Evolutionary conservation across 2,113 vertebrate genomes (phyloP), one percentile per base, ranked within the genome.

Genomic region (Ibidorhyncha struthersii): DNA sequence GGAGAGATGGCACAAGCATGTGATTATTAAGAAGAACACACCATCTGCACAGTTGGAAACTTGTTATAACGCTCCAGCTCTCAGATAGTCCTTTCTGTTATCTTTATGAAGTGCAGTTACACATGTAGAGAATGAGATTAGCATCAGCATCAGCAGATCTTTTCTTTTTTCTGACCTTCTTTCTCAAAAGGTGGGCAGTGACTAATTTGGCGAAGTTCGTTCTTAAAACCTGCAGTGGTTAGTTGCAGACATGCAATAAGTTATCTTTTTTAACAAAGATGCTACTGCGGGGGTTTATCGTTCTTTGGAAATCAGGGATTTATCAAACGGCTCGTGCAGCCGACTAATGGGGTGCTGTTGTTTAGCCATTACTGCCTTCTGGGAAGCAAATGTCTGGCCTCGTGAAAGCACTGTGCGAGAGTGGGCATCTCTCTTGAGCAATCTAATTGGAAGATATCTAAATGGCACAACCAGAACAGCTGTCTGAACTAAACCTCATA

Each of bases 31-130:
- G 76, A 80, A 74, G 63, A 94, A 27, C 74, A 72, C 70, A 73
- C 93, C 69, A 67, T 85, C 78, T 91, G 52, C 97, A 88, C 95
- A 96, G 96, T 8, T 92, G 94, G 97, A 96, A 83, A 79, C 85
- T 82, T 92, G 96, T 97, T 94, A 86, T 34, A 66, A 85, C 55
- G 36, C 90, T 96, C 50, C 74, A 86, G 63, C 55, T 80, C 82
- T 82, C 71, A 63, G 62, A 56, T 52, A 56, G 63, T 82, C 84
- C 56, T 90, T 84, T 96, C 58, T 86, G 86, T 93, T 96, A 84
- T n/a, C 72, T 90, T 78, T 92, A 69, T 78, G 78, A 80, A 91
- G 71, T 93, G 55, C 52, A 70, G 67, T 80, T 90, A 19, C 71
- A 83, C 56, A 38, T 5, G 13, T 9, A 56, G 63, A 49, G 50